Evolutionary conservation across 2,113 vertebrate species (phyloP).

Genomic region (mouse (Mus musculus)): GRCm39 chr2:147552501-147553000

Average conservation of each 20-base stretch:
- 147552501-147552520: background rate
- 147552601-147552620: constrained; percentile 66
- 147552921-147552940: background rate
- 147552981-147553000: constrained; percentile 1
- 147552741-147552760: rapidly evolving
- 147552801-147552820: rapidly evolving
- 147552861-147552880: constrained; percentile 15
- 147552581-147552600: constrained; percentile 53
- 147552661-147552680: constrained; percentile 47
- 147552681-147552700: constrained; percentile 70
- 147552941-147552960: background rate
- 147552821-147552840: background rate
- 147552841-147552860: constrained; percentile 41
- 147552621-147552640: constrained; percentile 59
- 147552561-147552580: constrained; percentile 54
- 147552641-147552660: constrained; percentile 61
- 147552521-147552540: constrained; percentile 54
- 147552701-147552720: constrained; percentile 18
- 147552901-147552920: background rate
- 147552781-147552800: background rate
- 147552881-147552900: background rate
- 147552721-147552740: rapidly evolving
- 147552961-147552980: background rate
- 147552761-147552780: constrained; percentile 43
- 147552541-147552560: constrained; percentile 45